phyloP scores from a whole-genome alignment of 1,140 invertebrate genomes.

The Cotesia vestalis region DNA sequence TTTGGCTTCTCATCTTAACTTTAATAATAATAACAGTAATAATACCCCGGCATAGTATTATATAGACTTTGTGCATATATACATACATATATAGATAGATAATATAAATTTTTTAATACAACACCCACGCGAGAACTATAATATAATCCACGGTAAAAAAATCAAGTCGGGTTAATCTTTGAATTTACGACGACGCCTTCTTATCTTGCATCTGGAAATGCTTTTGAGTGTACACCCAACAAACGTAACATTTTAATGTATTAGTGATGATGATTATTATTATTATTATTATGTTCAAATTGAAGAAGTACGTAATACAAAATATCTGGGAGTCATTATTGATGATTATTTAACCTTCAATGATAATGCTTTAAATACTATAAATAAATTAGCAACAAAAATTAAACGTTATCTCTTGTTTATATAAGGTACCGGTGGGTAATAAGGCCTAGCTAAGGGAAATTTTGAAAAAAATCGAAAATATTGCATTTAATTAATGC shows the following conservation, averaged over 20 bases:
- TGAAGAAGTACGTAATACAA: background rate
- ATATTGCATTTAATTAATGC: too few species aligned
- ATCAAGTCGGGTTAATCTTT: slow-evolving; percentile 17
- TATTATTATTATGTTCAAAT: background rate
- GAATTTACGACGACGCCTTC: slow-evolving; percentile 31
- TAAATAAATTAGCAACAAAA: slow-evolving; percentile 9
- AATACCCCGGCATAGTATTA: background rate
- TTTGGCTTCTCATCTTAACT: background rate
- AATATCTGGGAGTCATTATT: slow-evolving; percentile 4
- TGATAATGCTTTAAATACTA: background rate
- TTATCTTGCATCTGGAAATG: slow-evolving; percentile 17
- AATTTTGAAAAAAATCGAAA: too few species aligned
- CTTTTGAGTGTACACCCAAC: background rate
- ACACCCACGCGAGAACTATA: background rate
- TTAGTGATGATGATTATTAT: too few species aligned
- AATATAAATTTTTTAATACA: too few species aligned
- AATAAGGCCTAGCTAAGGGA: too few species aligned
- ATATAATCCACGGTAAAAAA: slow-evolving; percentile 14
- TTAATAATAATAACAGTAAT: background rate
- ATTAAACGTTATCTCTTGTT: background rate
- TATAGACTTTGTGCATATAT: too few species aligned
- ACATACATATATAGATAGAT: too few species aligned
- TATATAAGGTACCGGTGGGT: too few species aligned
- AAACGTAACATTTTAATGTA: background rate
- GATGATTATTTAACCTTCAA: background rate